phyloP scores from a whole-genome alignment of 2,113 vertebrate species.

The Isichthys henryi region DNA sequence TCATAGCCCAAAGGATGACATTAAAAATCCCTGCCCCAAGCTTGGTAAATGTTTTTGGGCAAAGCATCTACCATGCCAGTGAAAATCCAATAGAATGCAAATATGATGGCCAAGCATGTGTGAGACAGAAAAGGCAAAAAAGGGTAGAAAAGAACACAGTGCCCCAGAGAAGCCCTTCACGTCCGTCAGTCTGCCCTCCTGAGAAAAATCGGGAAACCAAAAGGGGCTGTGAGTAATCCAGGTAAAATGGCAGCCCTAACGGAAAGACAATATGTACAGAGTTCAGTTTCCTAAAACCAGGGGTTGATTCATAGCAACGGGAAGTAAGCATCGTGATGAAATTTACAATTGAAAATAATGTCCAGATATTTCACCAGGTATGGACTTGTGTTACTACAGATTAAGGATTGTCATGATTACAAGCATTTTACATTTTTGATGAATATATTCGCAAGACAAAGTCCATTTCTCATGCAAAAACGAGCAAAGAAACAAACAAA shows the following conservation, averaged over 20 bases:
- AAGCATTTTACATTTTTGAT: not conserved
- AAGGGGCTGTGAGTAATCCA: not conserved
- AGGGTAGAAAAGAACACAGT: not conserved
- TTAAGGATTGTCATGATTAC: not conserved
- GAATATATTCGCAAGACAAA: not conserved
- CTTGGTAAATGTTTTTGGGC: not conserved
- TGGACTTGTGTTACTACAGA: not conserved
- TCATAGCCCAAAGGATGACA: not conserved
- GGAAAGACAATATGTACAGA: not conserved
- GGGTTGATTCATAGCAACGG: not conserved
- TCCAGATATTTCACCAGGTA: not conserved
- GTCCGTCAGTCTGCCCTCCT: not conserved
- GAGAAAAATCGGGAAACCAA: not conserved
- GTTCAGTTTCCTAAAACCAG: not conserved
- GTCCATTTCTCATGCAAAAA: not conserved
- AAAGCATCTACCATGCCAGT: not conserved
- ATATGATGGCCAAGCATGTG: not conserved
- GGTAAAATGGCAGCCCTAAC: not conserved
- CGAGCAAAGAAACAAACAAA: not conserved
- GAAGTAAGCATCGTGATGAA: not conserved
- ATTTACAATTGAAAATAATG: not conserved
- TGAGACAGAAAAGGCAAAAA: not conserved
- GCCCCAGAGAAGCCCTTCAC: not conserved
- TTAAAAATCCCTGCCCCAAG: not conserved
- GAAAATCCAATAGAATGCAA: not conserved